Evolutionary conservation across 2,888 invertebrate genomes (phyloP).

Genomic region (Diadromus collaris): DNA sequence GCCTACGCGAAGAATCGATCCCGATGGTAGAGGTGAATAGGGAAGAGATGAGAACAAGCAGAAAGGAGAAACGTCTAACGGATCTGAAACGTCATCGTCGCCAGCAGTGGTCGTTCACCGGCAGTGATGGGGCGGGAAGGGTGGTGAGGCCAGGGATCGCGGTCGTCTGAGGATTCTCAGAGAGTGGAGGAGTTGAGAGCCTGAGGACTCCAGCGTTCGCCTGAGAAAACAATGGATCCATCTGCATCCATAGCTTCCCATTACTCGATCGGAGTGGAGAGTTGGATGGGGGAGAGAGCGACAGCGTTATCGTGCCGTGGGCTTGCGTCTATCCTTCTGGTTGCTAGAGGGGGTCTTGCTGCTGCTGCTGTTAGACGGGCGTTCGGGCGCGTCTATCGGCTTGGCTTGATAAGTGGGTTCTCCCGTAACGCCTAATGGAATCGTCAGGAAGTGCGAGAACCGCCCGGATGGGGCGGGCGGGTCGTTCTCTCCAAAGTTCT

Average conservation of each 20-base stretch:
- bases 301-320: slow-evolving; percentile 36
- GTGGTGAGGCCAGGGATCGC: background rate
- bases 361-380: slow-evolving; percentile 47
- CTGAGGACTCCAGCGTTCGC: slow-evolving; percentile 55
- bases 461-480: slow-evolving; percentile 36
- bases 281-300: slow-evolving; percentile 55
- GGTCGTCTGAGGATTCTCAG: slow-evolving; percentile 46
- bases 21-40: background rate
- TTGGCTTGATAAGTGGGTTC: slow-evolving; percentile 71
- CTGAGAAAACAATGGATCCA: slow-evolving; percentile 72
- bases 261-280: slow-evolving; percentile 66
- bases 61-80: slow-evolving; percentile 52
- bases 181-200: slow-evolving; percentile 55
- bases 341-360: slow-evolving; percentile 17
- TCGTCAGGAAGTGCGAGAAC: slow-evolving; percentile 48
- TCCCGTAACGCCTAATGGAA: slow-evolving; percentile 63
- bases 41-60: background rate
- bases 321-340: slow-evolving; percentile 20
- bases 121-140: too few species aligned
- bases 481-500: slow-evolving; percentile 55
- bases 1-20: background rate
- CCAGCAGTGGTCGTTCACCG: slow-evolving; percentile 32
- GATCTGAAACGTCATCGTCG: slow-evolving; percentile 55
- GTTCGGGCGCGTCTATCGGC: slow-evolving; percentile 68
- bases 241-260: slow-evolving; percentile 72